Evolutionary conservation across 2,113 vertebrate species (phyloP).

Genomic region (Hippoglossus stenolepis): DNA sequence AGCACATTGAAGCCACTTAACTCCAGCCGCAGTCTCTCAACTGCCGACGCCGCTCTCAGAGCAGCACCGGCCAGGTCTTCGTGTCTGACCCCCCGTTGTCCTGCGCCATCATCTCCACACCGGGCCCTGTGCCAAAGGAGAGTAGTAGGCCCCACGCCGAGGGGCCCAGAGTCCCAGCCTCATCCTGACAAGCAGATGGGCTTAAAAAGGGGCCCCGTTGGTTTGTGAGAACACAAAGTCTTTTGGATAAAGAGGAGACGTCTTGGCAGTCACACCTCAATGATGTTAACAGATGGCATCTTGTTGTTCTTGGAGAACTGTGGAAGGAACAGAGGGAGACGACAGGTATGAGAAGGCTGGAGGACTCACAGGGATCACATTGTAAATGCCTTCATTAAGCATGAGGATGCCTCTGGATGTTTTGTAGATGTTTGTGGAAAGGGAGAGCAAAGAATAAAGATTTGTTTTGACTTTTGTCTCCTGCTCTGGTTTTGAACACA

Average conservation of each 20-base stretch:
- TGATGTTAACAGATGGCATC: constrained; percentile 82
- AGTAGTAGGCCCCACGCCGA: constrained; percentile 4
- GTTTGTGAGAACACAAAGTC: constrained; percentile 60
- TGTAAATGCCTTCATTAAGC: constrained; percentile 30
- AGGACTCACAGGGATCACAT: constrained; percentile 21
- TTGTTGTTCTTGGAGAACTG: constrained; percentile 80
- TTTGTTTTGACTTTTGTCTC: constrained; percentile 2
- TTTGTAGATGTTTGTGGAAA: not conserved
- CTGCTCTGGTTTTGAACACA: constrained; percentile 7
- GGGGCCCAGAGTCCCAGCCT: constrained; percentile 51
- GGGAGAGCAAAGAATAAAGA: constrained; percentile 14
- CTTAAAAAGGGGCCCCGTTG: constrained; percentile 42
- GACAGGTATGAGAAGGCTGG: constrained; percentile 40
- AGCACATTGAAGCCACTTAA: constrained; percentile 27
- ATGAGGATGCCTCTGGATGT: constrained; percentile 57
- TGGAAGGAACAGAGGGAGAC: constrained; percentile 45
- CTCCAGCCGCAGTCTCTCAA: constrained; percentile 35
- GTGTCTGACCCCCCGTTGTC: constrained; percentile 13
- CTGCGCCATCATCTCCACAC: not conserved
- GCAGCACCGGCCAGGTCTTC: not conserved
- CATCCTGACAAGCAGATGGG: constrained; percentile 63
- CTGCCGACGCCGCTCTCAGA: constrained; percentile 23
- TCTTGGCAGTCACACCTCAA: constrained; percentile 78
- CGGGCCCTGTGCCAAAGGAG: constrained; percentile 38
- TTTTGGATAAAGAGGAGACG: constrained; percentile 47